Conservation (phyloP, 2,888 invertebrate genomes). For the Diarsia dahlii region DNA sequence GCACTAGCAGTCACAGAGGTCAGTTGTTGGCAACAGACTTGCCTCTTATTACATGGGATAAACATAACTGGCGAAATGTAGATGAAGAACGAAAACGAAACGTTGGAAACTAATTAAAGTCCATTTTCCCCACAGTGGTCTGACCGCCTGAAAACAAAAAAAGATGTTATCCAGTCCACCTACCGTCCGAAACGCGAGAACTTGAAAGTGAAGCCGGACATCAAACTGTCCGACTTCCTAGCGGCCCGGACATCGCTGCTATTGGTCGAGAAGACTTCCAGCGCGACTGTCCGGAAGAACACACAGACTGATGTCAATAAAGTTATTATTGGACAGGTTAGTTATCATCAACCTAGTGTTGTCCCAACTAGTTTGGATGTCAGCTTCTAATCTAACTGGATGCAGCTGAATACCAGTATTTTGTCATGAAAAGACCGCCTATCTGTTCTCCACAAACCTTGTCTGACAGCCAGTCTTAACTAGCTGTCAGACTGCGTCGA, state of each 20-base stretch:
- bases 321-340: slow-evolving; percentile 96
- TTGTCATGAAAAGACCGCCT: neutral
- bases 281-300: slow-evolving; percentile 95
- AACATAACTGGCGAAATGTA: no score
- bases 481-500: no score
- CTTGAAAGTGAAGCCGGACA: slow-evolving; percentile 91
- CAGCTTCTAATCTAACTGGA: neutral
- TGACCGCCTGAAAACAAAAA: slow-evolving; percentile 93
- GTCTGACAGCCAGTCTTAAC: no score
- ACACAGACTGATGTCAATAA: slow-evolving; percentile 96
- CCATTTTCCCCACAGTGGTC: slow-evolving; percentile 93
- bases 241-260: slow-evolving; percentile 96
- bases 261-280: slow-evolving; percentile 98
- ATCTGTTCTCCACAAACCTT: neutral
- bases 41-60: no score
- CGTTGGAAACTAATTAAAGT: neutral
- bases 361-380: no score
- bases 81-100: no score
- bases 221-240: slow-evolving; percentile 94
- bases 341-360: neutral
- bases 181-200: slow-evolving; percentile 84
- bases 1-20: no score
- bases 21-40: no score
- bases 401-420: neutral
- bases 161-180: slow-evolving; percentile 92